These are phyloP conservation scores for Elachura formosa DNA, from an alignment of 2,113 vertebrate species.

Conservation along the genomic window DNA sequence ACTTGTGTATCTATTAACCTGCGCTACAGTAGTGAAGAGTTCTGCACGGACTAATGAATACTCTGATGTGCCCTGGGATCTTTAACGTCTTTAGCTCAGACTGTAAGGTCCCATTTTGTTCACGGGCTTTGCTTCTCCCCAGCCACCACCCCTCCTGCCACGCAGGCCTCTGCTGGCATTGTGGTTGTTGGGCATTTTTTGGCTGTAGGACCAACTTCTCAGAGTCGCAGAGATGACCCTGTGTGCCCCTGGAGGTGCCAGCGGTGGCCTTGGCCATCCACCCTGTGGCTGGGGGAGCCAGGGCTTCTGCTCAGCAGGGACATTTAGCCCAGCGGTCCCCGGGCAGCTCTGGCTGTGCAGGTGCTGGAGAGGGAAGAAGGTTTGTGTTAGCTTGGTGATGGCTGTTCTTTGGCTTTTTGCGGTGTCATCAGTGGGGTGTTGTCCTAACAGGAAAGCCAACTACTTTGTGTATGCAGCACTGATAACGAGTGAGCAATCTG, in stretches of 20 bases:
- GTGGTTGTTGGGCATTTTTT: fast-evolving
- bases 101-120: neutral
- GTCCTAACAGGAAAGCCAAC: neutral
- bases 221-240: neutral
- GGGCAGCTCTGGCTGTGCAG: neutral
- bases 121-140: neutral
- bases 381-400: neutral
- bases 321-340: fast-evolving
- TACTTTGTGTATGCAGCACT: neutral
- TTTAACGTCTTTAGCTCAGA: neutral
- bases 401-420: neutral
- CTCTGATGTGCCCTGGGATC: neutral
- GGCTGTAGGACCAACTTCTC: neutral
- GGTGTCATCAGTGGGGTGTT: neutral
- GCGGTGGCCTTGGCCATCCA: neutral
- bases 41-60: neutral
- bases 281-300: neutral
- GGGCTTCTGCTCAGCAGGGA: neutral
- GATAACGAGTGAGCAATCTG: neutral
- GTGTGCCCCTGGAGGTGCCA: neutral
- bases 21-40: neutral
- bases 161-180: neutral
- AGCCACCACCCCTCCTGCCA: neutral
- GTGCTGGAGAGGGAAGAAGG: neutral
- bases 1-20: fast-evolving